Evolutionary conservation across 1,140 invertebrate species (phyloP).

Genomic region (Eurosta solidaginis): DNA sequence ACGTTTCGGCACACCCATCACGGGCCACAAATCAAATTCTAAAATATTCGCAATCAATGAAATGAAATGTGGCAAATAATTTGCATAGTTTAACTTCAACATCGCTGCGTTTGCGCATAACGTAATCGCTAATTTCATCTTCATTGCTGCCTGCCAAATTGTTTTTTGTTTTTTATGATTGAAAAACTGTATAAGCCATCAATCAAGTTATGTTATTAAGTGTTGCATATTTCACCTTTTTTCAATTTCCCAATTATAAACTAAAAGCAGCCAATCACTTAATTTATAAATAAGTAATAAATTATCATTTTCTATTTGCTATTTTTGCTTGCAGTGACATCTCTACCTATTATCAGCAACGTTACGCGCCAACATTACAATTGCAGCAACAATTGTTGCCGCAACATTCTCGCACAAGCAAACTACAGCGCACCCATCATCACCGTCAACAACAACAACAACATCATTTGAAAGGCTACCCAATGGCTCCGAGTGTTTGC

Average conservation of each 20-base stretch:
- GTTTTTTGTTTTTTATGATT: neutral
- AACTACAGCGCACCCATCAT: conserved; percentile 17
- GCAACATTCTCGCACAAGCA: conserved; percentile 20
- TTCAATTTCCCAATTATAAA: neutral
- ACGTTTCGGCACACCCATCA: neutral
- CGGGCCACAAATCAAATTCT: neutral
- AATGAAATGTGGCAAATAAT: neutral
- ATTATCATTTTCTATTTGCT: conserved; percentile 26
- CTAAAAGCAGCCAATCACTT: neutral
- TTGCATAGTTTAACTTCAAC: neutral
- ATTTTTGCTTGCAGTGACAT: conserved; percentile 30
- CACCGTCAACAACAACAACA: neutral
- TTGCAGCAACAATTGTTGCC: conserved; percentile 43
- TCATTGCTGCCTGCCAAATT: neutral
- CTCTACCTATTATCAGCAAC: conserved; percentile 31
- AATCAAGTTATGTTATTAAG: neutral
- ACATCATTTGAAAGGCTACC: conserved; percentile 25
- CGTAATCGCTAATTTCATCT: neutral
- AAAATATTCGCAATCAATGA: neutral
- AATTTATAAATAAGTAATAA: conserved; percentile 16
- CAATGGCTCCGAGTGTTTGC: conserved; percentile 57
- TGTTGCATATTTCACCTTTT: neutral
- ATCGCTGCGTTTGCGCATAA: neutral
- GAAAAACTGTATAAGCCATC: neutral
- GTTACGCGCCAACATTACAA: conserved; percentile 42